Percentiles rank a stretch among this genome's conserved stretches.
Conservation (phyloP, 2,888 invertebrate genomes). For the Agrochola lychnidis region DNA sequence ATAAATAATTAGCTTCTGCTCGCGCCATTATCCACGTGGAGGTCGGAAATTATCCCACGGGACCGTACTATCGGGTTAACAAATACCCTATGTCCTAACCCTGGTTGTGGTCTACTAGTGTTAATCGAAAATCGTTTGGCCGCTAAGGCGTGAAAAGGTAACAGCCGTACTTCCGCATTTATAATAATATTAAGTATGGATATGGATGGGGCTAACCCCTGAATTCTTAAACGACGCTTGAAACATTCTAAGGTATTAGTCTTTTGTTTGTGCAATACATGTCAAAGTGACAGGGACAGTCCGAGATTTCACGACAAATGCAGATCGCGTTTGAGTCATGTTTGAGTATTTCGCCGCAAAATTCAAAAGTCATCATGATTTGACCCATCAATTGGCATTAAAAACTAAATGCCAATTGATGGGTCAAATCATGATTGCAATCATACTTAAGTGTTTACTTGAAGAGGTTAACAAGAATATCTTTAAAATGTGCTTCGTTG, state of each 20-base stretch:
- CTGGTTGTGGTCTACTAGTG: neutral
- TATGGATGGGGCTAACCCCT: neutral
- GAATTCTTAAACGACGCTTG: neutral
- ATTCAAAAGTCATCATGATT: conserved; percentile 19
- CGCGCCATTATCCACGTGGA: neutral
- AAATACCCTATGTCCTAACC: neutral
- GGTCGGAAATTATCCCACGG: neutral
- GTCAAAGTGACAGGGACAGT: too few relatives aligned
- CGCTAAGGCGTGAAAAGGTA: neutral
- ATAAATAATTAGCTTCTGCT: neutral
- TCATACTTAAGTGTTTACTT: conserved; percentile 15
- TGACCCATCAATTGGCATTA: too few relatives aligned
- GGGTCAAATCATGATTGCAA: conserved; percentile 53
- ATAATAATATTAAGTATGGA: neutral
- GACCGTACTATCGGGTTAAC: neutral
- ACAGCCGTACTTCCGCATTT: neutral
- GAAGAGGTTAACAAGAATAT: conserved; percentile 43
- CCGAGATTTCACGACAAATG: neutral
- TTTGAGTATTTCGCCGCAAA: conserved; percentile 8
- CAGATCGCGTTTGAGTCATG: neutral
- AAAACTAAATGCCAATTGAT: conserved; percentile 50
- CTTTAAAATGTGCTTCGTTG: conserved; percentile 33
- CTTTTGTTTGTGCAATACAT: neutral
- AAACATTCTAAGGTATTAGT: neutral
- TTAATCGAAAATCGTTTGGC: neutral